Percentiles rank a stretch among this genome's conserved stretches.
phyloP scores from a whole-genome alignment of 2,113 vertebrate species.

The Noturus placidus region DNA sequence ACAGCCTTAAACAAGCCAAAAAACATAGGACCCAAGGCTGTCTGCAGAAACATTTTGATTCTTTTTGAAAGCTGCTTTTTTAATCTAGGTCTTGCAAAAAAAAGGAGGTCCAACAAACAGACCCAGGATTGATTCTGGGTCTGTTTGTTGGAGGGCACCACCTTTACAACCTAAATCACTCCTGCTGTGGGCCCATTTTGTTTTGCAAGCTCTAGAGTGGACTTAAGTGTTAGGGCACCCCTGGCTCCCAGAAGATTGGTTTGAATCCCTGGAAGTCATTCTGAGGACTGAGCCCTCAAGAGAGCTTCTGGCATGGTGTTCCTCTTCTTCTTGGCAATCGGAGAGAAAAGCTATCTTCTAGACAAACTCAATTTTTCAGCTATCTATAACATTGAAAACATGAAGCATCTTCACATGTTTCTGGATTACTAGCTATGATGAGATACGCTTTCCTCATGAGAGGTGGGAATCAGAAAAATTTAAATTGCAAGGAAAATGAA shows the following conservation, averaged over 20 bases:
- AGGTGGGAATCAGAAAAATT: not conserved
- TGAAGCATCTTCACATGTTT: not conserved
- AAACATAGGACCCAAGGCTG: not conserved
- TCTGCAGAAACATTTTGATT: not conserved
- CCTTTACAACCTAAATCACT: too few species aligned
- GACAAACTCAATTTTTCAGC: not conserved
- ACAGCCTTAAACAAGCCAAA: slow-evolving; percentile 12
- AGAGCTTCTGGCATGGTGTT: not conserved
- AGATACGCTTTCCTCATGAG: not conserved
- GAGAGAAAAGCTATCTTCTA: not conserved
- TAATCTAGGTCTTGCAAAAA: not conserved
- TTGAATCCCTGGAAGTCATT: not conserved
- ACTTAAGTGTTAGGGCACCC: not conserved
- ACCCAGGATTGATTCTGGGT: not conserved
- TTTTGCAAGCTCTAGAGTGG: not conserved
- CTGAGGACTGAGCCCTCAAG: not conserved
- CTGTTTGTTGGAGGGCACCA: too few species aligned
- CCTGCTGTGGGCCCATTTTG: too few species aligned
- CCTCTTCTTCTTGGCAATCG: not conserved
- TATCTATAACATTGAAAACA: not conserved
- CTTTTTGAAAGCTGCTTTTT: not conserved
- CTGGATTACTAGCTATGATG: not conserved
- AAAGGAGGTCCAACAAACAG: not conserved
- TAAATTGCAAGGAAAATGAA: not conserved
- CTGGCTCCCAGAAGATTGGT: not conserved